Evolutionary conservation across 30 jellyfish, hydroid and myxozoan genomes (phyloP), one percentile per base, ranked within the genome.

Genomic region (Clytia hemisphaerica): DNA sequence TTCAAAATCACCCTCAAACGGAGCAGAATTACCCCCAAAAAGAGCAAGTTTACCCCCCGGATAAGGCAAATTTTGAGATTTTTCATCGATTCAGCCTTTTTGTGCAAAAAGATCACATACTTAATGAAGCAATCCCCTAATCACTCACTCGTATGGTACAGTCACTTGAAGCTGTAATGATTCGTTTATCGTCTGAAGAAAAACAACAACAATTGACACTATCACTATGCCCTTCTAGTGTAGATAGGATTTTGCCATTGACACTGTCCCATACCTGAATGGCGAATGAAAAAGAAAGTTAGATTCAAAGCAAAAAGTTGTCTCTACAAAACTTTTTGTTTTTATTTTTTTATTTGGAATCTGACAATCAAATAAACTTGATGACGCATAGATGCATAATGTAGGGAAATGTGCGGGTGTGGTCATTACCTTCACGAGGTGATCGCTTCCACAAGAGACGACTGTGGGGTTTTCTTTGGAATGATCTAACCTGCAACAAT

Each of bases 151-250:
- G 79, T 53, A 79, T 35, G 4, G 89, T 73, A 9, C 70, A 74
- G 61, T 88, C 97, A 27, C 84, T 92, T 28, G 97, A 79, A 3
- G 92, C 47, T 6, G 97, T 55, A 14, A 63, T 77, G 53, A 88
- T 79, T 16, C 47, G 28, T 33, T 48, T 67, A 30, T 80, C 70
- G 36, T 80, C 93, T 2, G 94, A 80, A 3, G 97, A 68, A 79
- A 88, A 88, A 54, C 66, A 84, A 54, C 97, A 88, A 68, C 87
- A 67, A 6, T 63, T 48, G 18, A 79, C 94, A 4, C 77, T 58
- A 29, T 73, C 94, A 3, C 79, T 59, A 50, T 86, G 96, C 2
- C 96, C 96, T 5, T 62, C 69, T 1, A 86, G 67, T 18, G 88
- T 36, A 33, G 67, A 24, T 59, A 71, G 29, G 18, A 44, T 71